phyloP scores from a whole-genome alignment of 2,888 invertebrate species.

The Diaphora mendica region DNA sequence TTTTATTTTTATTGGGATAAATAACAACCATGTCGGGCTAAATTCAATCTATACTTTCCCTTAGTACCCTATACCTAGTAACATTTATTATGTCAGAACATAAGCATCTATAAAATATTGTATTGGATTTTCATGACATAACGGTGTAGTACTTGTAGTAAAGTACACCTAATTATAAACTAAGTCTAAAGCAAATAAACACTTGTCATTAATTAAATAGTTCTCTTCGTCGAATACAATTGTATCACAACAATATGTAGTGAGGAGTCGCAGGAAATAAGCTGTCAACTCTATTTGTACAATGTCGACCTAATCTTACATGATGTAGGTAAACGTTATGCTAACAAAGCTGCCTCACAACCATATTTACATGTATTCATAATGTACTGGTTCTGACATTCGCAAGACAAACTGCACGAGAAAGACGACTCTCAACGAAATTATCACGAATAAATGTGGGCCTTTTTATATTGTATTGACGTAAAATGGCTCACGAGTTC shows the following conservation, averaged over 20 bases:
- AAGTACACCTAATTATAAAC: conserved; percentile 7
- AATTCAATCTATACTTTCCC: background rate
- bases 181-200: conserved; percentile 2
- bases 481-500: conserved; percentile 68
- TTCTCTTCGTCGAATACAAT: conserved; percentile 18
- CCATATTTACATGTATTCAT: conserved; percentile 65
- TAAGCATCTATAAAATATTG: background rate
- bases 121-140: background rate
- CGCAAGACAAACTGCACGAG: conserved; percentile 65
- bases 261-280: conserved; percentile 72
- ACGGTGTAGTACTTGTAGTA: background rate
- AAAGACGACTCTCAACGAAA: conserved; percentile 64
- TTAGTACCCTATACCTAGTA: background rate
- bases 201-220: conserved; percentile 13
- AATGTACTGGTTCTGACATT: conserved; percentile 61
- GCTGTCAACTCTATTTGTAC: conserved; percentile 77
- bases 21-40: background rate
- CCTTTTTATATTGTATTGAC: conserved; percentile 35
- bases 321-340: conserved; percentile 68
- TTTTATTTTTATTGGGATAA: background rate
- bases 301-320: conserved; percentile 75
- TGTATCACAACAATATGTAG: conserved; percentile 22
- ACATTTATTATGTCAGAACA: background rate
- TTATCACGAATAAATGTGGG: conserved; percentile 60
- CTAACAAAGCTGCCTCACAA: conserved; percentile 68